A percentile compares a stretch with the other conserved stretches of the same genome.
phyloP scores from a whole-genome alignment of 2,888 invertebrate species.

The Lithodes maja region DNA sequence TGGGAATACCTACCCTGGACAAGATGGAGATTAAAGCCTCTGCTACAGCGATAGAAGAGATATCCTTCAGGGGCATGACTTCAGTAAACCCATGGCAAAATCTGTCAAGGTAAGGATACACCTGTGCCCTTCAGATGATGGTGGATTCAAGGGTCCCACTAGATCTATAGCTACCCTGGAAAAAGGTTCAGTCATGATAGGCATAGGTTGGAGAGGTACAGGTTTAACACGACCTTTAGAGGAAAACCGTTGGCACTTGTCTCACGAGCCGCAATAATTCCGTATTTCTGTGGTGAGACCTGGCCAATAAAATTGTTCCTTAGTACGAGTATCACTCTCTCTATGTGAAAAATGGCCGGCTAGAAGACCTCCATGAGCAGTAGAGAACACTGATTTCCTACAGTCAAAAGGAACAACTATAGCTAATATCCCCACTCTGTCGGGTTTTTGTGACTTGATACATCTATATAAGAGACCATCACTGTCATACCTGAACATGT shows the following conservation, averaged over 20 bases:
- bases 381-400: neutral
- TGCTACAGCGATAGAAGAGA: conserved; percentile 5
- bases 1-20: no score
- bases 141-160: no score
- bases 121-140: neutral
- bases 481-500: neutral
- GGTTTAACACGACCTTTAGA: no score
- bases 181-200: neutral
- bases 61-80: conserved; percentile 16
- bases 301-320: neutral
- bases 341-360: neutral
- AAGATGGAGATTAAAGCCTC: no score
- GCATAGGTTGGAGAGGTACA: neutral
- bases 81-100: conserved; percentile 24
- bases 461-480: neutral
- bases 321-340: neutral
- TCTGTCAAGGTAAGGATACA: conserved; percentile 37
- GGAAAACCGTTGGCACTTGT: no score
- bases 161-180: no score
- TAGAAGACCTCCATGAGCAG: conserved; percentile 13
- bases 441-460: neutral
- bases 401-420: neutral
- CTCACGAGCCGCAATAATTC: neutral
- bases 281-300: neutral
- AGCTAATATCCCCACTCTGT: neutral